Percentiles rank a stretch among this genome's conserved stretches.
These are phyloP conservation scores for Alsophila aescularia DNA, from an alignment of 2,888 invertebrate genomes.

Conservation along the genomic window DNA sequence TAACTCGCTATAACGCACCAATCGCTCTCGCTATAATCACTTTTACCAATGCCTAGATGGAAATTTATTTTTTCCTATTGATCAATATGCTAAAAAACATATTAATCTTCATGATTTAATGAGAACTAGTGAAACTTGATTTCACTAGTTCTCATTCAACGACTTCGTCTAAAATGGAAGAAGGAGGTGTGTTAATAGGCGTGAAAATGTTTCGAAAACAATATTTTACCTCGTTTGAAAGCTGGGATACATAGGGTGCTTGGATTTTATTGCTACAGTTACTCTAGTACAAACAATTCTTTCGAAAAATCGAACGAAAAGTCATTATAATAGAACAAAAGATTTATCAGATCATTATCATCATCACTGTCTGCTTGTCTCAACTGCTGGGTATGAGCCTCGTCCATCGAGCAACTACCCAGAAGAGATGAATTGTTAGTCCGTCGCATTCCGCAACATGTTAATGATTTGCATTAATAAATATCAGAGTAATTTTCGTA, in stretches of 20 bases:
- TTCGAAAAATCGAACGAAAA: no score
- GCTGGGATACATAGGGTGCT: background rate
- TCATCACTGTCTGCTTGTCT: no score
- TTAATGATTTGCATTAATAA: no score
- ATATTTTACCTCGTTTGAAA: conserved; percentile 1
- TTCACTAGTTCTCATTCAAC: background rate
- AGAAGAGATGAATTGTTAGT: no score
- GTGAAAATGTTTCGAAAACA: background rate
- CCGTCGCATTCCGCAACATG: no score
- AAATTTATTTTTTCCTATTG: conserved; percentile 3
- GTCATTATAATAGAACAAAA: no score
- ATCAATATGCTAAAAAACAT: background rate
- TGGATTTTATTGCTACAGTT: background rate
- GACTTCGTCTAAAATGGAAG: background rate
- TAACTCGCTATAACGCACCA: conserved; percentile 2
- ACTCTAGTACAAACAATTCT: no score
- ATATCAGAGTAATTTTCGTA: no score
- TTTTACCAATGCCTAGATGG: conserved; percentile 3
- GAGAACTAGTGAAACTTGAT: background rate
- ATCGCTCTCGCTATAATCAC: no score
- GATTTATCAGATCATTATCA: no score
- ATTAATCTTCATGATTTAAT: conserved; percentile 1
- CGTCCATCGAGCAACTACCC: no score
- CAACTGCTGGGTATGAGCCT: no score
- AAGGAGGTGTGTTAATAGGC: background rate